Percentiles rank a stretch among this genome's conserved stretches.
These are phyloP conservation scores for Galemys pyrenaicus DNA, from an alignment of 2,113 vertebrate species.

Conservation along the genomic window DNA sequence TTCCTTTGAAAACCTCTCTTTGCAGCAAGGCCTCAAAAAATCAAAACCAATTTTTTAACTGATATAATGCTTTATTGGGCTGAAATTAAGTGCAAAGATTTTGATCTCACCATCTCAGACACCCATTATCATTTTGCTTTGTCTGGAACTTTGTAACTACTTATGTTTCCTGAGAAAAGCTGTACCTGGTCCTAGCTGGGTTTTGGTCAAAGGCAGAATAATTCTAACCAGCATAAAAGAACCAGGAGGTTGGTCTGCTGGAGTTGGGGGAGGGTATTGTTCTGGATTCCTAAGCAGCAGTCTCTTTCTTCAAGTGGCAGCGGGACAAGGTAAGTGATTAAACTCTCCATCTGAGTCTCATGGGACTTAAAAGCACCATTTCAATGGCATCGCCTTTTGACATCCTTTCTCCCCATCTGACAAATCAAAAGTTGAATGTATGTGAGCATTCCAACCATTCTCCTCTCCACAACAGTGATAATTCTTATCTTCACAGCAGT, in stretches of 20 bases:
- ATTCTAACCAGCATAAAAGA: conserved; percentile 5
- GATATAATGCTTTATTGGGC: background rate
- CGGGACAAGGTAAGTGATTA: background rate
- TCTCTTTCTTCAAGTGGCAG: background rate
- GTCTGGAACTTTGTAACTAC: background rate
- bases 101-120: background rate
- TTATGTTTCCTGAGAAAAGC: background rate
- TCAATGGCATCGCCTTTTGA: background rate
- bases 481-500: background rate
- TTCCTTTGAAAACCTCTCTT: background rate
- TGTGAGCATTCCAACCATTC: background rate
- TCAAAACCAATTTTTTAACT: background rate
- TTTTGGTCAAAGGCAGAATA: background rate
- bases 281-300: background rate
- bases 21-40: background rate
- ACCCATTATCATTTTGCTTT: background rate
- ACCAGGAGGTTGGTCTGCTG: background rate
- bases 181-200: background rate
- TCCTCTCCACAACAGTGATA: background rate
- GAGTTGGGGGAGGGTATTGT: background rate
- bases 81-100: background rate
- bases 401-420: background rate
- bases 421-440: background rate
- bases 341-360: background rate
- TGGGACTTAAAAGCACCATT: background rate